A percentile compares a stretch with the other conserved stretches of the same genome.
Evolutionary conservation across 1,140 invertebrate species (phyloP).

Genomic region (Stegodyphus mimosarum): DNA sequence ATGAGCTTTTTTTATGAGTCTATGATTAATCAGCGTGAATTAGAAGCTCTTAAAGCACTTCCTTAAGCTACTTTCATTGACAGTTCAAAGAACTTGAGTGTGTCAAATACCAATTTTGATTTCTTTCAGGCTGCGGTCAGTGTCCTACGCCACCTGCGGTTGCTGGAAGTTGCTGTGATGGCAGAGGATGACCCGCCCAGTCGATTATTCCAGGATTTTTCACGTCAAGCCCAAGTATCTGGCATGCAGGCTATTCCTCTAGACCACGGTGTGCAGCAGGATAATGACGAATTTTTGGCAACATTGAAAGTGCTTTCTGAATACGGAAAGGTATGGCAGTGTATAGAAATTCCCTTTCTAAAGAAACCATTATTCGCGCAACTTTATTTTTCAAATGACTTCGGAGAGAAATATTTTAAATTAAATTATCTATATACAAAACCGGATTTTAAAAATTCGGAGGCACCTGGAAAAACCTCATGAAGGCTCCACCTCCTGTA

Average conservation of each 20-base stretch:
- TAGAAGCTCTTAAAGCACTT: not conserved
- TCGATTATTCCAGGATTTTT: slow-evolving; percentile 30
- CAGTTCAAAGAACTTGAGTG: too few relatives aligned
- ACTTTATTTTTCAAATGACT: too few relatives aligned
- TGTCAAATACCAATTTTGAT: not conserved
- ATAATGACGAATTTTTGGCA: slow-evolving; percentile 26
- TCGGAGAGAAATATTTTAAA: too few relatives aligned
- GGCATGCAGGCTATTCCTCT: slow-evolving; percentile 32
- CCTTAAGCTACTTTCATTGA: too few relatives aligned
- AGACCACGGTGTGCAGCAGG: slow-evolving; percentile 3
- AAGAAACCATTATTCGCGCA: too few relatives aligned
- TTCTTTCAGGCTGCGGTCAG: slow-evolving; percentile 36
- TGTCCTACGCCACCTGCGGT: slow-evolving; percentile 29
- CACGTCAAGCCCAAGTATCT: slow-evolving; percentile 34
- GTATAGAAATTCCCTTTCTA: too few relatives aligned
- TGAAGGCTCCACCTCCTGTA: too few relatives aligned
- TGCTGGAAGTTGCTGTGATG: slow-evolving; percentile 54
- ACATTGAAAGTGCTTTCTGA: slow-evolving; percentile 26
- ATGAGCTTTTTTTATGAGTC: too few relatives aligned
- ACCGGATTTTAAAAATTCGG: too few relatives aligned
- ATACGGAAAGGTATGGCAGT: slow-evolving; percentile 25
- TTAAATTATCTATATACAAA: too few relatives aligned
- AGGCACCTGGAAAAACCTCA: too few relatives aligned
- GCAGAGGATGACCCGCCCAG: slow-evolving; percentile 41
- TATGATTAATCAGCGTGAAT: not conserved